Evolutionary conservation across 2,797 vertebrate species (phyloP).

Genomic region (Netta rufina): DNA sequence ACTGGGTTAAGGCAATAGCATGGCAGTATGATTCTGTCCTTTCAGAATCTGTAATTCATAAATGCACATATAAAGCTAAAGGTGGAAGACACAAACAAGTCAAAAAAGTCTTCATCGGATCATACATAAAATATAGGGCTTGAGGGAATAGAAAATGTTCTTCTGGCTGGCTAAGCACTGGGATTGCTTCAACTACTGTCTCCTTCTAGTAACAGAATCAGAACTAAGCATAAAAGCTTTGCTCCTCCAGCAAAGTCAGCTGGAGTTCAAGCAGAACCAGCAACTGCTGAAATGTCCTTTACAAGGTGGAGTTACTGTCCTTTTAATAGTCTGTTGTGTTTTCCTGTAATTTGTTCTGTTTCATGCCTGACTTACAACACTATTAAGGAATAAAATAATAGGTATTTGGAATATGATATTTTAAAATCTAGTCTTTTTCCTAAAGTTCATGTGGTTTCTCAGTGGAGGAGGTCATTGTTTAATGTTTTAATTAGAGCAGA

Average conservation of each 20-base stretch:
- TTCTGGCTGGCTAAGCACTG: not conserved
- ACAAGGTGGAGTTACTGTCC: not conserved
- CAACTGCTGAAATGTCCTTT: not conserved
- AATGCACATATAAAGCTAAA: not conserved
- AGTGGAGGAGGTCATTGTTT: constrained; percentile 26
- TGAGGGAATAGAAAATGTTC: not conserved
- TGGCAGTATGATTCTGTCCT: not conserved
- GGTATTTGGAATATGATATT: not conserved
- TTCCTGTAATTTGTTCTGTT: not conserved
- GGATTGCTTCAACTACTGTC: not conserved
- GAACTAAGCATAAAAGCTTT: not conserved
- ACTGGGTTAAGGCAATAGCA: not conserved
- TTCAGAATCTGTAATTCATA: not conserved
- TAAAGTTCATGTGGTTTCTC: constrained; percentile 25
- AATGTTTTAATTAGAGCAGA: constrained; percentile 37
- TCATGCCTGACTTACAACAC: not conserved
- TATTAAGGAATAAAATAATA: constrained; percentile 1
- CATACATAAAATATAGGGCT: not conserved
- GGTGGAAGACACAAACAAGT: not conserved
- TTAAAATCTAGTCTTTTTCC: constrained; percentile 9
- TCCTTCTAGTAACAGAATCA: not conserved
- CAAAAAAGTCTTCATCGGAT: not conserved
- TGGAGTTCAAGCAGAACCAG: not conserved
- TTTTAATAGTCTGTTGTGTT: constrained; percentile 21
- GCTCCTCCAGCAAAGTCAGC: not conserved